Conservation (phyloP, 2,888 invertebrate genomes). For the Andrena bicolor region DNA sequence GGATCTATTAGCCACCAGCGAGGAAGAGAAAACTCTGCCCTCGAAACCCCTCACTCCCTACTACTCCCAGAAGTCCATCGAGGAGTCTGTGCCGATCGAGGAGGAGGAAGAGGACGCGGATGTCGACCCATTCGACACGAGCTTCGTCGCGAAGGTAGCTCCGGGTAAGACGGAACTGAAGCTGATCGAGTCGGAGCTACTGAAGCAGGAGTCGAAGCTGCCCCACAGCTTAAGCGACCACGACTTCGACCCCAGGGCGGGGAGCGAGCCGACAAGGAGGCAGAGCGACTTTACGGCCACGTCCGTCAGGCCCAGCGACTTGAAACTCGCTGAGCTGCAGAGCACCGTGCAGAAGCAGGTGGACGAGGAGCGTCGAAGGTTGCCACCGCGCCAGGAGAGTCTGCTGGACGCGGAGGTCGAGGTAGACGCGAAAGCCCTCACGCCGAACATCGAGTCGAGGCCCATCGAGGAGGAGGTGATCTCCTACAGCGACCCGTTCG, state of each 20-base stretch:
- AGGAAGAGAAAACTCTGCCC: slow-evolving; percentile 87
- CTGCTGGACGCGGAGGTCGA: slow-evolving; percentile 86
- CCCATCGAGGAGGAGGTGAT: slow-evolving; percentile 83
- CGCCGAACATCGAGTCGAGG: slow-evolving; percentile 87
- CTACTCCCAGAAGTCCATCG: slow-evolving; percentile 87
- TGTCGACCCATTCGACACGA: slow-evolving; percentile 89
- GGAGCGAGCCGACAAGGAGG: slow-evolving; percentile 82
- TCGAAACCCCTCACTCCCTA: slow-evolving; percentile 93
- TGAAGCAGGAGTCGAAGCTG: slow-evolving; percentile 71
- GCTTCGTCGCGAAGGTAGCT: slow-evolving; percentile 86
- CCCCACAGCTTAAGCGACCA: slow-evolving; percentile 88
- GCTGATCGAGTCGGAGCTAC: slow-evolving; percentile 86
- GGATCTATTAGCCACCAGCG: slow-evolving; percentile 87
- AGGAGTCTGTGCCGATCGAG: slow-evolving; percentile 87
- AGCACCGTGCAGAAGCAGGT: slow-evolving; percentile 65
- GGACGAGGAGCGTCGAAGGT: slow-evolving; percentile 45
- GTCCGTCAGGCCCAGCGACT: slow-evolving; percentile 60
- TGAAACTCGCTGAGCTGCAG: slow-evolving; percentile 60
- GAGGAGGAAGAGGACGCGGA: slow-evolving; percentile 81
- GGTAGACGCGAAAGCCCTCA: slow-evolving; percentile 90
- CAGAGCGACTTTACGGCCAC: slow-evolving; percentile 85
- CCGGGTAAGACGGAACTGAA: slow-evolving; percentile 87
- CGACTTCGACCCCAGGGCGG: slow-evolving; percentile 87
- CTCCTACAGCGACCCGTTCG: slow-evolving; percentile 91
- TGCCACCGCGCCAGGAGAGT: slow-evolving; percentile 77